Evolutionary conservation across 2,113 vertebrate genomes (phyloP).

Genomic region (Lamprotornis superbus): DNA sequence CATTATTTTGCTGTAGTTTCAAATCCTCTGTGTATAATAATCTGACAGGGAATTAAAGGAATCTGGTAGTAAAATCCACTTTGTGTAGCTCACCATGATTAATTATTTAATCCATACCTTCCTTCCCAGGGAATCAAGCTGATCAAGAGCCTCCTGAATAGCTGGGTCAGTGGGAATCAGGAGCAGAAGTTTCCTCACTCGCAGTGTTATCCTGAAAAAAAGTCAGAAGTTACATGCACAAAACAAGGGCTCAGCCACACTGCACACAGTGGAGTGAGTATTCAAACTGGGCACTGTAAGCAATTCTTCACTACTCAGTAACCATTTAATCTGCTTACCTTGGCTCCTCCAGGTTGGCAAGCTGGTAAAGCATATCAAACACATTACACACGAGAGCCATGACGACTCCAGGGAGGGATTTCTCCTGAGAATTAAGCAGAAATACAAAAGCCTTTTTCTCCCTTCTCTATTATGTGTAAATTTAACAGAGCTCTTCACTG

Average conservation of each 20-base stretch:
- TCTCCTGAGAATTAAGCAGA: constrained; percentile 83
- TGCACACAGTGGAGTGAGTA: not conserved
- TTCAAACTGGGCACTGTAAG: not conserved
- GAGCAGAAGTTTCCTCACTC: constrained; percentile 93
- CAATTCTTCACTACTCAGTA: not conserved
- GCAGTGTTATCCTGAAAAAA: constrained; percentile 88
- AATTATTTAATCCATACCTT: constrained; percentile 72
- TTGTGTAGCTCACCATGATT: not conserved
- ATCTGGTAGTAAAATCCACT: not conserved
- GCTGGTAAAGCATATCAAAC: constrained; percentile 98
- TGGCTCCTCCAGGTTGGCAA: constrained; percentile 95
- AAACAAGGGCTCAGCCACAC: not conserved
- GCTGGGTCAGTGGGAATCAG: constrained; percentile 97
- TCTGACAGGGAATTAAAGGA: not conserved
- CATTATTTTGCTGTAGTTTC: not conserved
- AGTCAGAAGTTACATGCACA: not conserved
- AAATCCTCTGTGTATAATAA: not conserved
- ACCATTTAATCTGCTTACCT: constrained; percentile 76
- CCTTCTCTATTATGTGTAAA: not conserved
- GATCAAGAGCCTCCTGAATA: constrained; percentile 96
- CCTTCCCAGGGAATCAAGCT: constrained; percentile 81
- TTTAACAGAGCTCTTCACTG: not conserved
- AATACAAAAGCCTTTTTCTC: not conserved
- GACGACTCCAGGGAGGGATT: constrained; percentile 95
- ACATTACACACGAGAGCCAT: constrained; percentile 98